Conservation (phyloP, 2,797 vertebrate species). For the Sebastolobus alascanus region DNA sequence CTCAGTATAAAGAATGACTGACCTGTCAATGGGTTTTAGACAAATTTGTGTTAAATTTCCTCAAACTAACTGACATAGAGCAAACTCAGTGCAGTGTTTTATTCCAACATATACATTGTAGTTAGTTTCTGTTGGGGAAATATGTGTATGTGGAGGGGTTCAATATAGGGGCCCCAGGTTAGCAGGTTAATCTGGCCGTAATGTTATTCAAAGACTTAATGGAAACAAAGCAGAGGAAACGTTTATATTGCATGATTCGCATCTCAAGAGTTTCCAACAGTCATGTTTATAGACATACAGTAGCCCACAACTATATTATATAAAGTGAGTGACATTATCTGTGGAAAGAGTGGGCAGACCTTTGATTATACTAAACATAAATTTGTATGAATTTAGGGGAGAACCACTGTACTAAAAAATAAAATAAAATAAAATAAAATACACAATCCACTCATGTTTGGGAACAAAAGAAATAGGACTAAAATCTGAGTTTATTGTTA, state of each 20-base stretch:
- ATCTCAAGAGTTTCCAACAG: conserved; percentile 2
- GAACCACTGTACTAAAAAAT: too few species aligned
- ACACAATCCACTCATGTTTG: neutral
- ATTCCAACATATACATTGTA: neutral
- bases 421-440: too few species aligned
- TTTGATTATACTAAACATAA: neutral
- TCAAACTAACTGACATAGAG: neutral
- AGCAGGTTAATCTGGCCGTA: neutral
- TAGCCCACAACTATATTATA: neutral
- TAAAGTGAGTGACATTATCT: neutral
- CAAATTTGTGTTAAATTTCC: neutral
- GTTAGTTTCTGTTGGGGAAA: neutral
- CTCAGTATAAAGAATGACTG: neutral
- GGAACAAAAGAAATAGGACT: neutral
- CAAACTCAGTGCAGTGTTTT: neutral
- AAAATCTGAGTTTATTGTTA: neutral
- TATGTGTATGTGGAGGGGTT: too few species aligned
- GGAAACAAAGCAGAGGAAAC: neutral
- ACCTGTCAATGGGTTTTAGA: neutral
- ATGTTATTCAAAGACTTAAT: neutral
- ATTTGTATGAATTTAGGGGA: too few species aligned
- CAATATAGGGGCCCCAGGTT: too few species aligned
- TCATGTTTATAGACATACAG: neutral
- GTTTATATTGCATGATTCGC: neutral
- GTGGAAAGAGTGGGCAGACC: neutral